Percentiles rank a stretch among this genome's conserved stretches.
phyloP scores from a whole-genome alignment of 2,113 vertebrate species.

The Baryphthengus martii region DNA sequence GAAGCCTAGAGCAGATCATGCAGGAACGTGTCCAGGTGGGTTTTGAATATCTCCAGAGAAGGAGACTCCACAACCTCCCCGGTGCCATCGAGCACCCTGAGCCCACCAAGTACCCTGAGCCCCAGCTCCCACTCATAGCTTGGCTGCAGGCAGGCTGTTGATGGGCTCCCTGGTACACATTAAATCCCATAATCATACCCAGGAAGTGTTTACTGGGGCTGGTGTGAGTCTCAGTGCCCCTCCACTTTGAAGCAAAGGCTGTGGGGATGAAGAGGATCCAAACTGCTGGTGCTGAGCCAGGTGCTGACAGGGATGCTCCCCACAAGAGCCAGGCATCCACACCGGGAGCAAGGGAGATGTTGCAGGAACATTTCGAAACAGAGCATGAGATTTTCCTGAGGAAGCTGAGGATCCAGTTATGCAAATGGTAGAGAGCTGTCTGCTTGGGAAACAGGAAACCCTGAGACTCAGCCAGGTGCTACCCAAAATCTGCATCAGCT shows the following conservation, averaged over 20 bases:
- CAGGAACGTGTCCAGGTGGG: too few species aligned
- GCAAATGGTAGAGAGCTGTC: background rate
- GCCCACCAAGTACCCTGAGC: background rate
- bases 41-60: too few species aligned
- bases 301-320: background rate
- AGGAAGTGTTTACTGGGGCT: background rate
- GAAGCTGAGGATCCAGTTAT: background rate
- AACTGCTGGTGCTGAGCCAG: accelerated
- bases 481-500: background rate
- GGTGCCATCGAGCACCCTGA: background rate
- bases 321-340: background rate
- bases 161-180: background rate
- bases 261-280: background rate
- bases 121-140: accelerated
- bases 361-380: background rate
- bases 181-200: background rate
- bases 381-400: background rate
- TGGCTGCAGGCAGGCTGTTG: background rate
- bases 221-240: background rate
- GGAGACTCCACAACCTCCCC: too few species aligned
- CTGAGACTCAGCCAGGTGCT: background rate
- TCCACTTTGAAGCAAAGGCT: background rate
- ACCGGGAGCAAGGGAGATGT: background rate
- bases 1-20: too few species aligned
- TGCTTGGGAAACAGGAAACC: background rate